These are phyloP conservation scores for Cancer borealis DNA, from an alignment of 2,888 invertebrate species.

Conservation along the genomic window DNA sequence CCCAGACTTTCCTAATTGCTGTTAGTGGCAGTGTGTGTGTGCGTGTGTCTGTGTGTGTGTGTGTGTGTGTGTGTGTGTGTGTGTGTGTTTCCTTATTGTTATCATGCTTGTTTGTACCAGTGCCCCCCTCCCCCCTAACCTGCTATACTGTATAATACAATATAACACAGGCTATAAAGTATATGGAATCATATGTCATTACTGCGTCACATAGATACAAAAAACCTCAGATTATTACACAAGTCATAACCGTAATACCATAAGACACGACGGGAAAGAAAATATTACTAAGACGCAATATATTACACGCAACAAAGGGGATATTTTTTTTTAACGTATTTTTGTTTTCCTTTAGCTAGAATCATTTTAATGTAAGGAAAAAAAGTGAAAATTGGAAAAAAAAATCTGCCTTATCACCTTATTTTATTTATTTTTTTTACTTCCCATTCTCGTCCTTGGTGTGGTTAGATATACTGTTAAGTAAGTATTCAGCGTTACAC, in stretches of 20 bases:
- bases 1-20: too few relatives aligned
- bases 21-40: too few relatives aligned
- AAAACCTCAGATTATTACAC: neutral
- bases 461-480: too few relatives aligned
- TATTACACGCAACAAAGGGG: neutral
- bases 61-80: neutral
- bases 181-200: neutral
- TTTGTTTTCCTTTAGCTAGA: too few relatives aligned
- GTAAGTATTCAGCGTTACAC: neutral
- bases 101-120: neutral
- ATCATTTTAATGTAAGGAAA: too few relatives aligned
- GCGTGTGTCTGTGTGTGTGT: too few relatives aligned
- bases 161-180: neutral
- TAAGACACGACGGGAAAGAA: neutral
- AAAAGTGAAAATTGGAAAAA: too few relatives aligned
- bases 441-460: too few relatives aligned
- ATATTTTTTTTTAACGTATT: too few relatives aligned
- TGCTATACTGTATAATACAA: neutral
- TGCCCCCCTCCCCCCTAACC: neutral
- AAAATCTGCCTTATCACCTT: too few relatives aligned
- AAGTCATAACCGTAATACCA: neutral
- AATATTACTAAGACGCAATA: neutral
- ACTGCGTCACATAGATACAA: neutral
- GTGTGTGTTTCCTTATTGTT: neutral
- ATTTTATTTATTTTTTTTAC: too few relatives aligned